These are phyloP conservation scores for Suricata suricatta DNA, from an alignment of 2,113 vertebrate genomes.

Conservation along the genomic window DNA sequence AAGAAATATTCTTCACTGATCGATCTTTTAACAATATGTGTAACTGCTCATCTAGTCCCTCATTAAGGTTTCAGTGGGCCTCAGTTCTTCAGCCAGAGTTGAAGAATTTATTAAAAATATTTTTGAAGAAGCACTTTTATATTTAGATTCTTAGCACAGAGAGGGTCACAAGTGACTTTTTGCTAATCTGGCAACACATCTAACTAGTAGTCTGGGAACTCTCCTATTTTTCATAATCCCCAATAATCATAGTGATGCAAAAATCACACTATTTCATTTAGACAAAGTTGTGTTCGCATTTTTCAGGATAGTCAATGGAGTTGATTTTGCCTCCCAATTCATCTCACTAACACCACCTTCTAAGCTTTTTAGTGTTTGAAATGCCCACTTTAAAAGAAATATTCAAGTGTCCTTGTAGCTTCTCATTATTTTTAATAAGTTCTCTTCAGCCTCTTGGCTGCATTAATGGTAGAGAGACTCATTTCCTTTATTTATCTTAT, in stretches of 20 bases:
- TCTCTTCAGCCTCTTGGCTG: not conserved
- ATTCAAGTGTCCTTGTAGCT: not conserved
- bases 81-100: not conserved
- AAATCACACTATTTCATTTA: not conserved
- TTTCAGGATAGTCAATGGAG: not conserved
- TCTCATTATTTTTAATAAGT: not conserved
- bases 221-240: not conserved
- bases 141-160: not conserved
- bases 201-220: not conserved
- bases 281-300: not conserved
- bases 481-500: not conserved
- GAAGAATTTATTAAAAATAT: conserved; percentile 19
- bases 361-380: not conserved
- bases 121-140: conserved; percentile 4
- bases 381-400: not conserved
- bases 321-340: not conserved
- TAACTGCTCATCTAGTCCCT: conserved; percentile 12
- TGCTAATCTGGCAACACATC: not conserved
- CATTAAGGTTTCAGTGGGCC: not conserved
- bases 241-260: not conserved
- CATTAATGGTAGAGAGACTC: not conserved
- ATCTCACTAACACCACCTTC: not conserved
- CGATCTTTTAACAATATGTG: conserved; percentile 19
- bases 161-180: not conserved
- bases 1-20: conserved; percentile 33